Evolutionary conservation across 2,888 invertebrate genomes (phyloP), one percentile per base, ranked within the genome.

Genomic region (Andrena chrysosceles): DNA sequence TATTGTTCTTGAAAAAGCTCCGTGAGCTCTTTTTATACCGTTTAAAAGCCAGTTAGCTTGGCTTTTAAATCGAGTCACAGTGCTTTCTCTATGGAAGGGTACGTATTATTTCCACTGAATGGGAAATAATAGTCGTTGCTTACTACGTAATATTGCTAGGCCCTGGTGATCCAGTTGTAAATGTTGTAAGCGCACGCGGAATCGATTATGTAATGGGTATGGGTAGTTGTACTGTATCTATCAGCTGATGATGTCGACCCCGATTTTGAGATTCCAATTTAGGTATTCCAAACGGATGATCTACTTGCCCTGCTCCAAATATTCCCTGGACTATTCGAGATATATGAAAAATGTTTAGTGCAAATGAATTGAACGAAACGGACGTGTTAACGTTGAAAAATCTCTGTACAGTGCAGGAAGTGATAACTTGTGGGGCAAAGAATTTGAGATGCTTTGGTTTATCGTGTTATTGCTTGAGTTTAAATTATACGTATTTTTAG

Each of bases 191-290:
- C 52, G 63, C 42, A 48, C 23, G 20, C 42, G 26, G 42, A 68
- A 84, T 74, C 66, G 73, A 78, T 84, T 76, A 73, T 71, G 77
- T 59, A 83, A 84, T 59, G 35, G 52, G 54, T 60, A 60, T 72
- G 62, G 71, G 56, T 71, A 71, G 72, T 68, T 52, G 33, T 52
- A 62, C 16, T 35, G 31, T 62, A 68, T 52, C n/a, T 79, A 83
- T 77, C 85, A 70, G 35, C 31, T 68, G 68, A 70, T 76, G 77
- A 70, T 76, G 75, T 56, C 73, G 83, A 81, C 89, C 85, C 26
- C 87, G 68, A 88, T 86, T 88, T 88, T 82, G 54, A 82, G 75
- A 84, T 87, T 85, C 85, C 87, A 88, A 89, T 89, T 86, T 76
- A 75, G 83, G 81, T 85, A 88, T 89, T 78, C 84, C 81, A 52